Conservation (phyloP, 2,888 invertebrate species). For the Andricus curvator region DNA sequence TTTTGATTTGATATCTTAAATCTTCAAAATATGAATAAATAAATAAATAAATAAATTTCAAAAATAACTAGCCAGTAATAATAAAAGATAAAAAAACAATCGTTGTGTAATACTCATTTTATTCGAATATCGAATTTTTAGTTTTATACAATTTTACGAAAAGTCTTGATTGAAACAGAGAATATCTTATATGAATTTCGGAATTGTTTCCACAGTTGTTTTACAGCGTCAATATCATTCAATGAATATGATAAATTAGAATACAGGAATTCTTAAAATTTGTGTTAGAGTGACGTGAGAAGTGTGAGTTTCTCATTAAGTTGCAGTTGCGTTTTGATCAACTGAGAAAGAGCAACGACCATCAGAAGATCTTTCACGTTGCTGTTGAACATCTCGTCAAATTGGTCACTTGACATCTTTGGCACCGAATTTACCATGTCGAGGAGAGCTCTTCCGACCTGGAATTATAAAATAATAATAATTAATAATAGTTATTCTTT, state of each 20-base stretch:
- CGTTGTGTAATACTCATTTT: constrained; percentile 3
- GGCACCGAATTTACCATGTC: constrained; percentile 95
- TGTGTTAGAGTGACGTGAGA: constrained; percentile 84
- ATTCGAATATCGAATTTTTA: constrained; percentile 14
- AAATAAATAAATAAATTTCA: too few relatives aligned
- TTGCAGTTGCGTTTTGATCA: constrained; percentile 97
- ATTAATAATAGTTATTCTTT: background rate
- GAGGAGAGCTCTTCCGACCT: constrained; percentile 91
- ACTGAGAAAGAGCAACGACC: constrained; percentile 96
- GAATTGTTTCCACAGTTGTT: constrained; percentile 5
- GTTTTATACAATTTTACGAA: constrained; percentile 25
- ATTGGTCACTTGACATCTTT: constrained; percentile 92
- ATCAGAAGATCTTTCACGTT: constrained; percentile 98
- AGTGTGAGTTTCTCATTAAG: constrained; percentile 97
- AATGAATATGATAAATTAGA: constrained; percentile 9
- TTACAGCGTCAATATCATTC: background rate
- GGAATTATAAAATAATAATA: constrained; percentile 45
- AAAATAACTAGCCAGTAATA: too few relatives aligned
- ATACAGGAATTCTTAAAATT: constrained; percentile 34
- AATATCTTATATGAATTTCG: background rate
- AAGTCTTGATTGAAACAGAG: background rate
- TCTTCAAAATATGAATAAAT: too few relatives aligned
- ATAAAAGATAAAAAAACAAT: too few relatives aligned
- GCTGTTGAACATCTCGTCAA: constrained; percentile 96
- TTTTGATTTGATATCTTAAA: too few relatives aligned